Base-by-base conservation (phyloP, 1,140 invertebrate species). In the Brachionus calyciflorus region DNA sequence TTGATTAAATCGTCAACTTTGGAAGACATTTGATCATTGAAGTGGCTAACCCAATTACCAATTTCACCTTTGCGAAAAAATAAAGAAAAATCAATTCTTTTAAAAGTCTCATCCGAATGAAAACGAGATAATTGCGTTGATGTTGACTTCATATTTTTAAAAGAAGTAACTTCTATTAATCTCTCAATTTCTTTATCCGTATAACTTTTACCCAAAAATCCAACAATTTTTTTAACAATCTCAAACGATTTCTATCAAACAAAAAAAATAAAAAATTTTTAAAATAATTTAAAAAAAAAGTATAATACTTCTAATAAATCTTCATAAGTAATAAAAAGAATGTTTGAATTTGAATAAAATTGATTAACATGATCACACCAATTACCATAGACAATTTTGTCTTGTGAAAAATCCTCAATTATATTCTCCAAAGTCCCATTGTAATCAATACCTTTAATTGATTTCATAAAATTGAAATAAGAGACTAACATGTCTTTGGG, bases 321-420 rank as follows among this genome's bases (percentile, higher is more conserved):
- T 48, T 68, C 63, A 68, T 33, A 68, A 48, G 44, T 44, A 12
- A 68, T 41, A 41, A 68, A 41, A 1, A 68, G 19, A 48, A 41
- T 33, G 6, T 48, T 68, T 9, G 63, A 9, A 19, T 10, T 19
- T 10, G 12, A 26, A 68, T 19, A 44, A 68, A 68, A 68, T 24
- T 68, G 63, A 41, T 68, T 68, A 10, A 68, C 63, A 48, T 68
- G 63, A 26, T 68, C 63, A 12, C 63, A 68, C 63, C 63, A 68
- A 41, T 41, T 44, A 17, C 63, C 63, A 41, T 68, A 68, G 19
- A 48, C 40, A 68, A 68, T 48, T 68, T 41, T 68, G 17, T 48
- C 19, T 21, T 68, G 17, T 41, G 40, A 17, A 68, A 68, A 68
- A 26, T 24, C 26, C 14, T 68, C 30, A n/a, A 68, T 12, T 21